Base-by-base conservation (phyloP, 2,888 invertebrate species). In the Hartigia nigra region DNA sequence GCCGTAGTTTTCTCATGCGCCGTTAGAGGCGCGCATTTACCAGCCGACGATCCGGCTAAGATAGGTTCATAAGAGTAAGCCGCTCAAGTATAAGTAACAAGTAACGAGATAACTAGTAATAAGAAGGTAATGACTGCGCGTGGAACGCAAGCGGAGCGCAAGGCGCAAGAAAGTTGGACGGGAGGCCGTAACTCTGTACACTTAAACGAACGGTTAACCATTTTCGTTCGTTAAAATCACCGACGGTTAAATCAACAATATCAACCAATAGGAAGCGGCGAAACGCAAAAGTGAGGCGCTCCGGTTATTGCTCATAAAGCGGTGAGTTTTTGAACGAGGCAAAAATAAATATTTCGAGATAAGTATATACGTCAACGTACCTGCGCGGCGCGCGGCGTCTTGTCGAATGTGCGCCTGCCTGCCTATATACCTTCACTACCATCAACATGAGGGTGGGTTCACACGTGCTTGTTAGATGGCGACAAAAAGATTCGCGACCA, bases 101-200 rank as follows among this genome's bases (percentile, higher is more conserved):
- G 85, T 85, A 87, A 86, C 86, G 84, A 88, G 87, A 87, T 88
- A 88, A 87, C 87, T 86, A 86, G 87, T 86, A 87, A 87, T 87
- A 87, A 87, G 85, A 82, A 88, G 86, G 85, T 89, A 87, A 89
- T 88, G 86, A 86, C 84, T 84, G 84, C 82, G 82, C 83, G 78
- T 83, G 74, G 78, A 78, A 34, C 12, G 75, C 32, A 34, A 39
- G 76, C 81, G 77, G 78, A 74, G 78, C 77, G 77, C 4, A 81
- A 75, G 81, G 80, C 79, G 81, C 79, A 80, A 79, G 80, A 82
- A 82, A 78, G 80, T 77, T 78, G 77, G 74, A 78, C 81, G 76
- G 75, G 69, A 75, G 75, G 86, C 84, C 86, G 84, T 87, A 87
- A 88, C 84, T 87, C 78, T 76, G 82, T 78, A 84, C 84, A 83